Base-by-base conservation (phyloP, 2,888 invertebrate genomes). In the Lepidocyrtoides sp. region DNA sequence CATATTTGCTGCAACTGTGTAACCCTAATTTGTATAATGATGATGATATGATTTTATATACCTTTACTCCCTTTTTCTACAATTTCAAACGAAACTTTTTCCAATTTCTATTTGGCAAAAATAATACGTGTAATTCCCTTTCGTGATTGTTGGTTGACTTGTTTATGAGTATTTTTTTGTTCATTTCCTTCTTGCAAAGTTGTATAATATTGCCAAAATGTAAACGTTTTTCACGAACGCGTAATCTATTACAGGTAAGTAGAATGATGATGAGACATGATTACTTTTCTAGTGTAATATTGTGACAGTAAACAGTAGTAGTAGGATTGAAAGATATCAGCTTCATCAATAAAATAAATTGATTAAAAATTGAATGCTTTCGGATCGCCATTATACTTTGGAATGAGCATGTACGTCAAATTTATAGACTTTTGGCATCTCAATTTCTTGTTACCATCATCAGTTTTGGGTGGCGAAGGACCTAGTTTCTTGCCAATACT, bases 81-180 rank as follows among this genome's bases (percentile, higher is more conserved):
- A 69, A 69, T 5, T 29, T 69, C 29, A 69, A 29, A 69, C 12
- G 36, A 41, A 69, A 54, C 54, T 77, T 54, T 54, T 81, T 81
- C 41, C 81, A 57, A 41, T 79, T 79, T 75, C 32, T 8, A 48
- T n/a, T 83, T 44, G 66, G 48, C 63, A 83, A 63, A 44, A 77
- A 57, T 17, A 7, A 20, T 44, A 23, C n/a, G n/a, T 51, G 20
- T 85, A 86, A 87, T 87, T 79, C 77, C 79, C 32, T 63, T 87
- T 79, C 87, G 87, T 87, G 87, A 87, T 23, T 63, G 41, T 66
- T 60, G 77, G 66, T 66, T 79, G 29, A 77, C 7, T 69, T 26
- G 26, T 51, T 79, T 51, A 48, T 83, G 10, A 8, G 2, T n/a
- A 10, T 36, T 32, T 29, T 54, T 81, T 81, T 57, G 57, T 54